phyloP scores from a whole-genome alignment of 2,888 invertebrate genomes.

The Drosophila tripunctata region DNA sequence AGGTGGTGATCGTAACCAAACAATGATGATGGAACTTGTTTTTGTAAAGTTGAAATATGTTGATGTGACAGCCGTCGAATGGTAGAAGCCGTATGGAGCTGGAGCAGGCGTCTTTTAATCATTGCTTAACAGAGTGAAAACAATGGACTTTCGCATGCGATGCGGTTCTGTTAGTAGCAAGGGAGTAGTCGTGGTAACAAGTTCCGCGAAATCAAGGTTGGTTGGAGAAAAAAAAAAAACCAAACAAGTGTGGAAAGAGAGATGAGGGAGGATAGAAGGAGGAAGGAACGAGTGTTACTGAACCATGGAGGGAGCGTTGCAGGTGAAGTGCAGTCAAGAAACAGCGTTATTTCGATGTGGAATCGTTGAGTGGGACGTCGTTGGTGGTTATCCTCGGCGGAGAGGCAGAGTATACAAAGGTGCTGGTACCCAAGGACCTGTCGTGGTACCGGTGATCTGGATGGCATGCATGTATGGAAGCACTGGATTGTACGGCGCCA shows the following conservation, averaged over 20 bases:
- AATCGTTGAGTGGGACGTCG: conserved; percentile 86
- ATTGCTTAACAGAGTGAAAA: too few relatives aligned
- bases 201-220: conserved; percentile 53
- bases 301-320: conserved; percentile 38
- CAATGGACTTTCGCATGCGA: too few relatives aligned
- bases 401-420: conserved; percentile 89
- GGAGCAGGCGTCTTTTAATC: conserved; percentile 29
- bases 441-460: conserved; percentile 92
- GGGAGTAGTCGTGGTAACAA: too few relatives aligned
- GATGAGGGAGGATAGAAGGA: too few relatives aligned
- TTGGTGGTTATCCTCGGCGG: conserved; percentile 84
- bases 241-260: too few relatives aligned
- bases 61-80: conserved; percentile 21
- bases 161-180: too few relatives aligned
- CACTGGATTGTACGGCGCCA: conserved; percentile 88
- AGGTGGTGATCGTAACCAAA: conserved; percentile 26
- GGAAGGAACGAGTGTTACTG: conserved; percentile 51
- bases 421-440: conserved; percentile 97
- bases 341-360: conserved; percentile 60
- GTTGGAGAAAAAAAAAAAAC: not conserved
- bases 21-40: too few relatives aligned
- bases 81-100: conserved; percentile 1
- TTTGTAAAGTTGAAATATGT: not conserved
- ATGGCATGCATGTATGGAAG: conserved; percentile 92
- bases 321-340: not conserved